phyloP scores from a whole-genome alignment of 2,888 invertebrate genomes.

The Petrophora chlorosata region DNA sequence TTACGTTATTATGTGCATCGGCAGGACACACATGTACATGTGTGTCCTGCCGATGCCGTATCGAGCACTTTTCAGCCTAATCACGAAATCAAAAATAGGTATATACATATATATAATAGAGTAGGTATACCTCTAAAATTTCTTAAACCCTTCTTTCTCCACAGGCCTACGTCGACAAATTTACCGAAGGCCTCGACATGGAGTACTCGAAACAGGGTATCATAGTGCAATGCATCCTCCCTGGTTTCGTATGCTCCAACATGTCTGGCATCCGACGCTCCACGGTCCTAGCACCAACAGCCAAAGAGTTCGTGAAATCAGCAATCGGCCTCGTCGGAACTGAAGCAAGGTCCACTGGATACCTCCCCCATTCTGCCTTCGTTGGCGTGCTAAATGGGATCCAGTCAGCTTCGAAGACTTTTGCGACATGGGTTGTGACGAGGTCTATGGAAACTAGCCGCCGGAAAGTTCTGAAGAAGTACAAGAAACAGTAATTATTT shows the following conservation, averaged over 20 bases:
- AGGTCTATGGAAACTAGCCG: conserved; percentile 87
- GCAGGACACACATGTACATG: no score
- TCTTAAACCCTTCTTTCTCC: not conserved
- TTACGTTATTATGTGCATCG: no score
- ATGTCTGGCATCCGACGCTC: conserved; percentile 92
- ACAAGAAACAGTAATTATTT: conserved; percentile 68
- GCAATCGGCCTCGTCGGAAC: conserved; percentile 89
- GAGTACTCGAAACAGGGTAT: conserved; percentile 90
- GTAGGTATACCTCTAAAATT: no score
- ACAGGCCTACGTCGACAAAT: conserved; percentile 91
- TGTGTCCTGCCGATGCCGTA: no score
- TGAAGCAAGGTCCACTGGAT: conserved; percentile 88
- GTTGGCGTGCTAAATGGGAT: conserved; percentile 76
- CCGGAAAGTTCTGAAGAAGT: conserved; percentile 82
- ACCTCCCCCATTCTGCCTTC: conserved; percentile 87
- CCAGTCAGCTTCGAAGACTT: conserved; percentile 75
- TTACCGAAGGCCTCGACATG: conserved; percentile 89
- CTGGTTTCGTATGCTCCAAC: conserved; percentile 96
- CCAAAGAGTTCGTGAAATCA: conserved; percentile 88
- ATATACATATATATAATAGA: no score
- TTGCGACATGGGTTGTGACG: conserved; percentile 85
- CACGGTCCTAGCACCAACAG: conserved; percentile 89
- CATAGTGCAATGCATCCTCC: conserved; percentile 91
- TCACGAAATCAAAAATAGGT: no score
- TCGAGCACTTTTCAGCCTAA: no score